These are phyloP conservation scores for Harpalus rubripes DNA, from an alignment of 2,888 invertebrate species.

Conservation along the genomic window DNA sequence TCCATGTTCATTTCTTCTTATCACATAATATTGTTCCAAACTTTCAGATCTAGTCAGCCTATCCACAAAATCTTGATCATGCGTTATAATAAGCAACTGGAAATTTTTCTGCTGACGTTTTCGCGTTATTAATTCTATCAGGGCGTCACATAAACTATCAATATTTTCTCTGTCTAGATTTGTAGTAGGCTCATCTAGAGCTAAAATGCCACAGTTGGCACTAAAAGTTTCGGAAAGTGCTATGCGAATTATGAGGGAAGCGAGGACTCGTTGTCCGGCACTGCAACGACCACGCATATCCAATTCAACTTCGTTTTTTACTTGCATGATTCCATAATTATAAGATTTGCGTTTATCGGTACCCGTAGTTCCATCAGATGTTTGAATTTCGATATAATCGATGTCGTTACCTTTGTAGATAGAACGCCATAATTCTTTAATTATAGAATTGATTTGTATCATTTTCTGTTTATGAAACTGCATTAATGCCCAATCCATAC, in stretches of 20 bases:
- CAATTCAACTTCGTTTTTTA: conserved; percentile 91
- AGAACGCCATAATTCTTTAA: conserved; percentile 89
- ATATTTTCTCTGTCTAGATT: conserved; percentile 96
- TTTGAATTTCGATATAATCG: conserved; percentile 94
- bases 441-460: conserved; percentile 93
- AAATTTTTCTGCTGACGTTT: conserved; percentile 86
- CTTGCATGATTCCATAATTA: conserved; percentile 92
- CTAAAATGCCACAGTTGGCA: conserved; percentile 95
- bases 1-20: conserved; percentile 83
- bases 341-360: conserved; percentile 74
- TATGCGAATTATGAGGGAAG: conserved; percentile 96
- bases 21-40: conserved; percentile 85
- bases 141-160: conserved; percentile 87
- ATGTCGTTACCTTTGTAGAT: conserved; percentile 96
- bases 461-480: conserved; percentile 95
- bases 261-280: conserved; percentile 98
- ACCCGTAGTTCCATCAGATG: conserved; percentile 81
- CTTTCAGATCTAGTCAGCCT: conserved; percentile 86
- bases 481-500: conserved; percentile 93
- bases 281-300: conserved; percentile 99
- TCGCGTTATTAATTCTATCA: conserved; percentile 84
- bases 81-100: conserved; percentile 97
- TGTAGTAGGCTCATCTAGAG: conserved; percentile 99
- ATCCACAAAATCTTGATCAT: conserved; percentile 95
- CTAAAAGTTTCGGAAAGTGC: conserved; percentile 99